phyloP scores from a whole-genome alignment of 2,888 invertebrate species.

The Pyralis farinalis region DNA sequence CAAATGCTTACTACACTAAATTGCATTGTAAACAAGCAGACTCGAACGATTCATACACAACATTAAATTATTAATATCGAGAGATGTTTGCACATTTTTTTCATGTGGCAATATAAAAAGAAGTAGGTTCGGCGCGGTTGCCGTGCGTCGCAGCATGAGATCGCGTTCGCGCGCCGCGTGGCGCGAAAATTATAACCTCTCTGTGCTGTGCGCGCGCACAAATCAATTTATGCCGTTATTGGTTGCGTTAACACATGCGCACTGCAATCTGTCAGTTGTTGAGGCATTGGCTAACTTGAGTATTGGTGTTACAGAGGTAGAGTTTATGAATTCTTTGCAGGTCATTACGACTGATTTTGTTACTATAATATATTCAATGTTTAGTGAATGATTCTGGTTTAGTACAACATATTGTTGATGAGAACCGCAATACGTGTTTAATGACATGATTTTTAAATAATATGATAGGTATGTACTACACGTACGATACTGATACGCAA shows the following conservation, averaged over 20 bases:
- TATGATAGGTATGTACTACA: too few relatives aligned
- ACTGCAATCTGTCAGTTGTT: slow-evolving; percentile 6
- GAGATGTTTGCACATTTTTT: slow-evolving; percentile 9
- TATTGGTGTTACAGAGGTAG: not conserved
- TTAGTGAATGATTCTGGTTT: too few relatives aligned
- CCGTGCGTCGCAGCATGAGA: slow-evolving; percentile 48
- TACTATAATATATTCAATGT: too few relatives aligned
- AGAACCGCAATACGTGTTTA: too few relatives aligned
- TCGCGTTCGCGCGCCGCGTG: slow-evolving; percentile 48
- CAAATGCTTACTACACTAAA: slow-evolving; percentile 8
- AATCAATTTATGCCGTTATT: slow-evolving; percentile 66
- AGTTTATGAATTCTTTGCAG: too few relatives aligned
- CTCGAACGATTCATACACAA: slow-evolving; percentile 2
- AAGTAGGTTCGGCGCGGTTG: slow-evolving; percentile 39
- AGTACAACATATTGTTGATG: too few relatives aligned
- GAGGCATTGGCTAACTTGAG: not conserved
- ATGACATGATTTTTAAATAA: too few relatives aligned
- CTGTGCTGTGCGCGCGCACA: slow-evolving; percentile 41
- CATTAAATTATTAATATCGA: slow-evolving; percentile 9
- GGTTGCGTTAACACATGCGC: slow-evolving; percentile 15
- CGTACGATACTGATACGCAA: too few relatives aligned
- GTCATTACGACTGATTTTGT: too few relatives aligned
- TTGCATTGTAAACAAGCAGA: slow-evolving; percentile 10
- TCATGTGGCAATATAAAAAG: slow-evolving; percentile 19
- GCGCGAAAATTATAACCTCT: slow-evolving; percentile 74